Evolutionary conservation across 2,797 vertebrate genomes (phyloP).

Genomic region (Melanotaenia parkinsoni): DNA sequence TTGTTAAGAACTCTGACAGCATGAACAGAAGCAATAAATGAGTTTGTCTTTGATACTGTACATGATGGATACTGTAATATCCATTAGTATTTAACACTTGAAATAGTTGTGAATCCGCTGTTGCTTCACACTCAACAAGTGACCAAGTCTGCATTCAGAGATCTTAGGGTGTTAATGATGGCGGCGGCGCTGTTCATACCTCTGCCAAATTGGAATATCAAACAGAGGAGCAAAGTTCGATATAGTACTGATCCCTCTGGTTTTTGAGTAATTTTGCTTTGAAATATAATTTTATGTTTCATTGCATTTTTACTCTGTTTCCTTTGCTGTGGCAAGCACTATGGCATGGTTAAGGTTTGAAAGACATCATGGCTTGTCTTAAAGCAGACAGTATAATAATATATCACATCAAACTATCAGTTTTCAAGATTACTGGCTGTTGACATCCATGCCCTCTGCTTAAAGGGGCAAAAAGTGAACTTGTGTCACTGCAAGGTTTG

Average conservation of each 20-base stretch:
- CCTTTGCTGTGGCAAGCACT: background rate
- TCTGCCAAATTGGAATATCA: background rate
- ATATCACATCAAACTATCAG: background rate
- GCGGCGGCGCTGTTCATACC: background rate
- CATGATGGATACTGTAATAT: background rate
- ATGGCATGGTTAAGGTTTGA: background rate
- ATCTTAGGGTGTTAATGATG: background rate
- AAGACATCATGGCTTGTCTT: background rate
- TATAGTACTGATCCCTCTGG: background rate
- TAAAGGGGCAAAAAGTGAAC: too few relatives aligned
- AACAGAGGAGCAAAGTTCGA: background rate
- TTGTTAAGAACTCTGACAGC: background rate
- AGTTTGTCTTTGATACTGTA: background rate
- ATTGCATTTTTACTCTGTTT: background rate
- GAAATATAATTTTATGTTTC: background rate
- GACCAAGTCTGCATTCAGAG: background rate
- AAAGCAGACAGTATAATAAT: background rate
- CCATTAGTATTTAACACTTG: background rate
- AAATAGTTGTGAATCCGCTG: background rate
- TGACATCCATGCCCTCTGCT: background rate
- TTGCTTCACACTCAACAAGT: background rate
- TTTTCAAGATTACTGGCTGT: background rate
- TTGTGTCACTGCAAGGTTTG: too few relatives aligned
- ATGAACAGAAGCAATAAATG: constrained; percentile 22
- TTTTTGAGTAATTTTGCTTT: background rate